These are phyloP conservation scores for Hetaerina americana DNA, from an alignment of 1,140 invertebrate genomes.

Conservation along the genomic window DNA sequence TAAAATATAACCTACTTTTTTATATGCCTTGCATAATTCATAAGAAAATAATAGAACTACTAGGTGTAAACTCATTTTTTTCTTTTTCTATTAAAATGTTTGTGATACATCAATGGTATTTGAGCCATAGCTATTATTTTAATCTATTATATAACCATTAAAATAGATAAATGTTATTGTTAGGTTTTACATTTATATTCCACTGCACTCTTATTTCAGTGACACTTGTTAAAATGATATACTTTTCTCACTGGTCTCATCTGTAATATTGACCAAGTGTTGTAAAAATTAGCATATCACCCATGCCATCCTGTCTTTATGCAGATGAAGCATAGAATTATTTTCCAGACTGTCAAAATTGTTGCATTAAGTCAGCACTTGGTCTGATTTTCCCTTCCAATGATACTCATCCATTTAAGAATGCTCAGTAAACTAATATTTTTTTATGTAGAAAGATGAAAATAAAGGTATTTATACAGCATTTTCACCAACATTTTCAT, in stretches of 20 bases:
- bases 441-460: conserved; percentile 1
- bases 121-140: too few species aligned
- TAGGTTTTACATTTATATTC: too few species aligned
- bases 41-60: too few species aligned
- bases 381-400: background rate
- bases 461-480: background rate
- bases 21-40: too few species aligned
- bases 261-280: background rate
- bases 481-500: too few species aligned
- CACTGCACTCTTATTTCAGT: background rate
- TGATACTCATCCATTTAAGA: background rate
- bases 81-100: too few species aligned
- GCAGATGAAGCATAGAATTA: background rate
- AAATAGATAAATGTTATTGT: too few species aligned
- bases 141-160: too few species aligned
- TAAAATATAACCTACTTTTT: too few species aligned
- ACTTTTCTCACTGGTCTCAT: background rate
- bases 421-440: background rate
- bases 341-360: background rate
- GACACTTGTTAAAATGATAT: background rate
- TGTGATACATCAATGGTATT: too few species aligned
- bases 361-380: background rate
- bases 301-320: background rate
- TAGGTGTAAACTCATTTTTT: too few species aligned
- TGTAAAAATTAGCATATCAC: background rate